phyloP scores from a whole-genome alignment of 2,797 vertebrate species.

The Oryzias sinensis region DNA sequence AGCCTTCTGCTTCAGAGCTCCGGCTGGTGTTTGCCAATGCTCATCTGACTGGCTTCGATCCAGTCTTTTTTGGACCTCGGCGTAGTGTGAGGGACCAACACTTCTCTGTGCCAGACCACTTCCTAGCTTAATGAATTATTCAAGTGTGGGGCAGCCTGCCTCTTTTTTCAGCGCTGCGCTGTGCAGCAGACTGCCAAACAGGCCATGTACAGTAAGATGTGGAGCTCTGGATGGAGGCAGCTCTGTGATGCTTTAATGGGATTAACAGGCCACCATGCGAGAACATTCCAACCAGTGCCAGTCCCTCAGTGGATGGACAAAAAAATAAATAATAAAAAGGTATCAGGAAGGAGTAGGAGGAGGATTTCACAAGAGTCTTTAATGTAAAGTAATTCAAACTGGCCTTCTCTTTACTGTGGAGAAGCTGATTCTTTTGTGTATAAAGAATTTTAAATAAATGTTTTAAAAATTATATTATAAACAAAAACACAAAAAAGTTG shows the following conservation, averaged over 20 bases:
- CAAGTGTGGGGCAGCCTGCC: background rate
- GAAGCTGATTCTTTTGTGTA: too few species aligned
- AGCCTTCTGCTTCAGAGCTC: slow-evolving; percentile 11
- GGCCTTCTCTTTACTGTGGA: too few species aligned
- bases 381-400: too few species aligned
- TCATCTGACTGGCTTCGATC: slow-evolving; percentile 5
- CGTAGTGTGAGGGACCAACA: background rate
- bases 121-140: slow-evolving; percentile 8
- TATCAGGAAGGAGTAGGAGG: slow-evolving; percentile 5
- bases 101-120: slow-evolving; percentile 2
- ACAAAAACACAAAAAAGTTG: too few species aligned
- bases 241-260: slow-evolving; percentile 9
- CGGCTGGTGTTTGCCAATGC: slow-evolving; percentile 10
- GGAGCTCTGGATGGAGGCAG: slow-evolving; percentile 12
- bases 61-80: slow-evolving; percentile 3
- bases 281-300: slow-evolving; percentile 16
- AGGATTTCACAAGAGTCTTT: slow-evolving; percentile 1
- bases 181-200: slow-evolving; percentile 10
- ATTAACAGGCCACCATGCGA: slow-evolving; percentile 33
- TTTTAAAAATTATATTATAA: too few species aligned
- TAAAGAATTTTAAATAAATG: too few species aligned
- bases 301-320: slow-evolving; percentile 10
- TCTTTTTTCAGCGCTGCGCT: slow-evolving; percentile 2
- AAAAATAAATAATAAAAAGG: slow-evolving; percentile 9
- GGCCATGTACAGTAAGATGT: background rate